Base-by-base conservation (phyloP, 2,797 vertebrate species). In the Centroberyx gerrardi region DNA sequence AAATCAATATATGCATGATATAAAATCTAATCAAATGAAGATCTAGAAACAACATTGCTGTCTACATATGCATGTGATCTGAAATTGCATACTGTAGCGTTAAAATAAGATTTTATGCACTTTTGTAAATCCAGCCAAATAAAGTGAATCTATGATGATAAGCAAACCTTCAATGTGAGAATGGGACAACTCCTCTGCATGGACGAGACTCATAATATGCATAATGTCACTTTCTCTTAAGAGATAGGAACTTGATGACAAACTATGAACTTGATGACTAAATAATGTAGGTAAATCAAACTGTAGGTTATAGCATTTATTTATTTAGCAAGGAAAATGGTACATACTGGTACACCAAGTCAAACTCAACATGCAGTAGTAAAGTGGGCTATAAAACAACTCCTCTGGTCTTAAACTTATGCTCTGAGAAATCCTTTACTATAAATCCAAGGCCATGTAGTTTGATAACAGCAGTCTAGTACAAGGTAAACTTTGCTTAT, bases 401-500 rank as follows among this genome's bases (percentile, higher is more conserved):
- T 22, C 22, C 1, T 22, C 22, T 60, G 22, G 1, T 2, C 0
- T 18, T 10, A 53, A 15, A 56, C 46, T 52, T 4, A 15, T n/a
- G 3, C 13, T 60, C 9, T 56, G 40, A 29, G 10, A 48, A 36
- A 12, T 65, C 7, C 48, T 4, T 49, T 0, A 58, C 22, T 48
- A 4, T 40, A 40, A 68, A 62, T 74, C 14, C 38, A 60, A 61
- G 28, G 18, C 0, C 5, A 49, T 9, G 13, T 74, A 95, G 93
- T 95, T 94, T 95, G 93, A 92, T 1, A 7, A 86, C 83, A 93
- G 87, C 89, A 51, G 44, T 74, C 59, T 59, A 81, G 81, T 84
- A 78, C 75, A 70, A 82, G 48, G 67, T 72, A 53, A 82, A 78
- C 78, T 60, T 77, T 75, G 55, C 49, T 12, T 3, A 68, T 10